Conservation (phyloP, 1,140 invertebrate genomes). For the Thaumetopoea pityocampa region DNA sequence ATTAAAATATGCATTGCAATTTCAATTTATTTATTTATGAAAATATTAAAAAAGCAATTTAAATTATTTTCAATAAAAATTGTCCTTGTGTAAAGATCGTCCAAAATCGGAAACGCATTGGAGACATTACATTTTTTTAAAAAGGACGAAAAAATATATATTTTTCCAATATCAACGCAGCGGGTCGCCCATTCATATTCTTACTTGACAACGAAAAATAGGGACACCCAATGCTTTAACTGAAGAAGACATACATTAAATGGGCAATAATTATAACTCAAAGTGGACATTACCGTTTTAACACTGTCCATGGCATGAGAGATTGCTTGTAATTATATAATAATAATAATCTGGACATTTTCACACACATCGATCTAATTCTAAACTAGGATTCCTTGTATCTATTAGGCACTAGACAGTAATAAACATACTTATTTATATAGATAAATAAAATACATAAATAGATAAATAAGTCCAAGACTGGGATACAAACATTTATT, state of each 20-base stretch:
- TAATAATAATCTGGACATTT: too few species aligned
- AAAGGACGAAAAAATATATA: slow-evolving; percentile 11
- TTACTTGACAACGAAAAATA: slow-evolving; percentile 51
- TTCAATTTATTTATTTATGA: too few species aligned
- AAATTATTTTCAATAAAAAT: too few species aligned
- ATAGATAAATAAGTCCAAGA: too few species aligned
- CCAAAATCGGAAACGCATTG: slow-evolving; percentile 13
- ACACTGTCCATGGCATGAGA: slow-evolving; percentile 14
- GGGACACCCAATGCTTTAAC: slow-evolving; percentile 57
- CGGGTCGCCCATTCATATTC: slow-evolving; percentile 39
- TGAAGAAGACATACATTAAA: slow-evolving; percentile 70
- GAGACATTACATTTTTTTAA: slow-evolving; percentile 3
- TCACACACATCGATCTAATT: too few species aligned
- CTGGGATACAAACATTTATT: too few species aligned
- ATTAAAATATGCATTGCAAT: too few species aligned
- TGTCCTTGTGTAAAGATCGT: slow-evolving; percentile 3
- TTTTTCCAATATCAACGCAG: slow-evolving; percentile 46
- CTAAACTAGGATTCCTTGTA: too few species aligned
- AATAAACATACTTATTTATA: too few species aligned
- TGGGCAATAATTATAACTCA: slow-evolving; percentile 66
- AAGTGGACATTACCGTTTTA: slow-evolving; percentile 46
- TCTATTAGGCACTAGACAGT: too few species aligned
- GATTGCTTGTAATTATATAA: slow-evolving; percentile 13
- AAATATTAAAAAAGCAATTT: too few species aligned
- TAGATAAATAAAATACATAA: too few species aligned